Conservation (phyloP, 2,113 vertebrate species). For the Hoplias malabaricus region DNA sequence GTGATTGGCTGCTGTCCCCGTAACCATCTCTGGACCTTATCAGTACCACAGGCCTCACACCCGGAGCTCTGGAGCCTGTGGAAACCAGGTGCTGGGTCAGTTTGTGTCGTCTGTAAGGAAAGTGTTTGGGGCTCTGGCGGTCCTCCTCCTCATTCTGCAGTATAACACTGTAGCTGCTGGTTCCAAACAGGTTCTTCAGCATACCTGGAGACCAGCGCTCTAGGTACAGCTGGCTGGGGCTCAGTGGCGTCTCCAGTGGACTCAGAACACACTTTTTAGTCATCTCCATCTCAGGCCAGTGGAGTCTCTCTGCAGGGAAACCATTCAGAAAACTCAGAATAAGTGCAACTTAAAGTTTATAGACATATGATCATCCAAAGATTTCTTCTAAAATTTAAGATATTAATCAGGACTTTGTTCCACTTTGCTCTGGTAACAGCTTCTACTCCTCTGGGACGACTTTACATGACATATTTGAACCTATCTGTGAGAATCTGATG, state of each 20-base stretch:
- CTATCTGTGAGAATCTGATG: no score
- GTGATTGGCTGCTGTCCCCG: conserved; percentile 58
- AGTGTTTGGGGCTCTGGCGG: conserved; percentile 57
- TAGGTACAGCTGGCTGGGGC: conserved; percentile 69
- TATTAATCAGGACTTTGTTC: no score
- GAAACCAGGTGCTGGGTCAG: conserved; percentile 50
- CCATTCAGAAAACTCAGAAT: not conserved
- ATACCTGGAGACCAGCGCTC: conserved; percentile 71
- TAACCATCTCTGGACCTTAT: conserved; percentile 44
- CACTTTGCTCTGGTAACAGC: no score
- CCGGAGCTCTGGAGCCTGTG: conserved; percentile 39
- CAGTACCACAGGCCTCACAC: conserved; percentile 40
- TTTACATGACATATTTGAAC: no score
- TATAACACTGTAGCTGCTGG: conserved; percentile 83
- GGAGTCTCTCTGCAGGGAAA: conserved; percentile 81
- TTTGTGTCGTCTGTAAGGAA: conserved; percentile 61
- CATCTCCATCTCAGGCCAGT: conserved; percentile 85
- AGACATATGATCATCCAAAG: no score
- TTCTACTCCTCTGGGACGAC: no score
- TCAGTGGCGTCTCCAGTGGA: conserved; percentile 66
- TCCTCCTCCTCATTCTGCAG: conserved; percentile 81
- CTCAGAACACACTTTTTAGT: conserved; percentile 82
- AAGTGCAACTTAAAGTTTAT: no score
- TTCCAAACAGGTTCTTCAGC: conserved; percentile 84
- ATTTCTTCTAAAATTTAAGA: no score